Evolutionary conservation across 64 coral and sea anemone genomes (phyloP), one percentile per base, ranked within the genome.

Genomic region (Orbicella faveolata): DNA sequence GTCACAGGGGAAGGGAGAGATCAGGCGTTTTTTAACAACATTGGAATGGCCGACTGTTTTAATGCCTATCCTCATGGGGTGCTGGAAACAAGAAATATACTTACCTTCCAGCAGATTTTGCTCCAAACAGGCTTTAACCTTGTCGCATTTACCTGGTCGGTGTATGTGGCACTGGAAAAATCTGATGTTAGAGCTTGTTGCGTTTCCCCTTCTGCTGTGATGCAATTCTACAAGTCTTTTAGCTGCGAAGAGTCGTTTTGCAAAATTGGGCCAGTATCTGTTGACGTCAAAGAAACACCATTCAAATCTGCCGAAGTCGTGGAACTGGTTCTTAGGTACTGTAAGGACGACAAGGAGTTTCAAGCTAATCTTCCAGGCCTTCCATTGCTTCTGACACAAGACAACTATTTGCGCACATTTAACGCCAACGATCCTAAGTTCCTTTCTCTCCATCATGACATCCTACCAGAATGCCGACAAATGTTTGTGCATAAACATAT

Each of bases 171-270:
- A 9, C 44, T 89, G 59, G 12, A 33, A 3, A 51, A 73, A 9
- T 83, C 79, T 10, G 39, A n/a, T 20, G 72, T 93, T 8, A 37
- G 36, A 19, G 16, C 30, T 59, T 21, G 11, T 36, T 66, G 79
- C 6, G 67, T 78, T 16, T 83, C 68, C 17, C 92, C 92, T 68
- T 83, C 92, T 20, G 61, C 72, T 34, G 92, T 93, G 18, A 75
- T 89, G 18, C n/a, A 84, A 6, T 89, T 93, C 34, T 93, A 89
- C 87, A 93, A 78, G 72, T 83, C 92, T 66, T 93, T 89, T 66
- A 36, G 34, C 15, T 10, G 13, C 2, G 70, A 78, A 35, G 13
- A 65, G 7, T 52, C 85, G 4, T 23, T 83, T n/a, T 91, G 87
- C 75, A 78, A 87, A 20, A 88, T 90, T 14, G 88, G 83, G 23